These are phyloP conservation scores for Corvus cornix DNA, from an alignment of 2,113 vertebrate species.

Conservation along the genomic window DNA sequence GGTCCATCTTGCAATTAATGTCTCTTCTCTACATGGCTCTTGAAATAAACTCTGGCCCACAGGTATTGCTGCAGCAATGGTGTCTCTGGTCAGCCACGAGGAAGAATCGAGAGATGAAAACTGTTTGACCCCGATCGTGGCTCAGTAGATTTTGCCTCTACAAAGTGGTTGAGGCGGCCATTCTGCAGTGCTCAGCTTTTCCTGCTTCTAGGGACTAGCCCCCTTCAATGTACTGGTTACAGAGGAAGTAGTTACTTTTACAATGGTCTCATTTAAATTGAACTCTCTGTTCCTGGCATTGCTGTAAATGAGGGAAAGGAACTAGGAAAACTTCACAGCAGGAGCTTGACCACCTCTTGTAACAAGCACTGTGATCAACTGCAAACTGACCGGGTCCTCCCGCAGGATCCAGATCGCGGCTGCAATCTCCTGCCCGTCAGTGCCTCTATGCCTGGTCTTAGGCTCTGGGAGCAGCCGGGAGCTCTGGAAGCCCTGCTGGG, in stretches of 20 bases:
- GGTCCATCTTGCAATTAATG: neutral
- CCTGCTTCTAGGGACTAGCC: neutral
- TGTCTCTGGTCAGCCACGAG: neutral
- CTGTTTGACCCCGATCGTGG: accelerated
- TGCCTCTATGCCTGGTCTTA: accelerated
- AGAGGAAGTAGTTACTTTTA: neutral
- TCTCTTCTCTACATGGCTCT: neutral
- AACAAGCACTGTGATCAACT: neutral
- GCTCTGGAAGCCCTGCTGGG: neutral
- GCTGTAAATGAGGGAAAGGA: neutral
- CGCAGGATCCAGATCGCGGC: neutral
- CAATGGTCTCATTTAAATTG: neutral
- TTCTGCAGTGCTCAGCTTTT: neutral
- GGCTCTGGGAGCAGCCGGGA: neutral
- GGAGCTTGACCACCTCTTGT: neutral
- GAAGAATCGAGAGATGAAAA: neutral
- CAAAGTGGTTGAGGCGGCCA: accelerated
- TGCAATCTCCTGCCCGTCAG: neutral
- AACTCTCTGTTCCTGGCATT: neutral
- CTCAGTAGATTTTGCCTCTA: neutral
- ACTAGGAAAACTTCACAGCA: neutral
- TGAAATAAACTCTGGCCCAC: neutral
- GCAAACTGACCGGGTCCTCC: neutral
- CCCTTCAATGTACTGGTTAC: neutral
- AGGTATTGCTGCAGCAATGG: neutral